Evolutionary conservation across 1,140 invertebrate species (phyloP), one percentile per base, ranked within the genome.

Genomic region (Hycleus phaleratus): DNA sequence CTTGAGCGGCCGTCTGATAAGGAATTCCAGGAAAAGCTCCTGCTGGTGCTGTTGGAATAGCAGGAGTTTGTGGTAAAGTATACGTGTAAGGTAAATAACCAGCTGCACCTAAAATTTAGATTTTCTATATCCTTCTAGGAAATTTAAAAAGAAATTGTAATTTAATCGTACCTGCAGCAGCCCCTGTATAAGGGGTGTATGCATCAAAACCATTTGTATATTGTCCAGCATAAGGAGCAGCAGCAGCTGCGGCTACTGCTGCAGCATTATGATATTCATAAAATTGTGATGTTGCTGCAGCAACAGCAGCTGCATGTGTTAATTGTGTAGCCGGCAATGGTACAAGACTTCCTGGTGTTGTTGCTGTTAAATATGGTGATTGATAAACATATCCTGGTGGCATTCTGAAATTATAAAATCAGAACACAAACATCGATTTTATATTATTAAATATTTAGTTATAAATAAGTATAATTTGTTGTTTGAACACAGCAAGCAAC

Each of bases 311-410:
- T 2, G 85, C 85, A 71, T 87, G 85, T 66, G 82, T 83, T 55
- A 88, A 70, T 67, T 82, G 85, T 46, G 72, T 72, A 5, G 73
- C 73, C 54, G 82, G 84, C 66, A 85, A 73, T 62, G 83, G 82
- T 52, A 87, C 79, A 63, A 87, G 73, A 53, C 78, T 82, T 72
- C 74, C 79, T 71, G 74, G 81, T 62, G 75, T 81, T 54, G 76
- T 81, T 3, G 84, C 78, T 18, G 82, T 75, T 71, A 86, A 73
- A 71, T 86, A 87, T 8, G 79, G 79, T 26, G 84, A 81, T 56
- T 85, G 84, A 71, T 88, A 88, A 73, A 88, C 79, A 73, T 88
- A 89, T 9, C 85, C 83, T 26, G 84, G 85, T 58, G 85, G 85
- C 67, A 88, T 79, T 71, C 86, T 87, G 81, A 58, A 78, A 79